phyloP scores from a whole-genome alignment of 2,113 vertebrate species.

The Pelobates fuscus region DNA sequence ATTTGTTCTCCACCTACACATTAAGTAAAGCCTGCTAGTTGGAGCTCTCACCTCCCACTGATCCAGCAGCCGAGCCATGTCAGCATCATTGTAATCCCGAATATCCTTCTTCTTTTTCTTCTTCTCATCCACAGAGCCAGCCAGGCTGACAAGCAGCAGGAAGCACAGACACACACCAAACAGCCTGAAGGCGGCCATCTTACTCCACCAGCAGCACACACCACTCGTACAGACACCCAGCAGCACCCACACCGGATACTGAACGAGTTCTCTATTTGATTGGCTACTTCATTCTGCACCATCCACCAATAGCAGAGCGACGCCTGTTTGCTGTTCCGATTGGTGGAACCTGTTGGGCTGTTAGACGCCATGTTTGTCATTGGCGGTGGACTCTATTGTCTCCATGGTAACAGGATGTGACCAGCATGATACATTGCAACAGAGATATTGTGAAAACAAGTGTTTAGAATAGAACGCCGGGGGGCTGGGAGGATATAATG shows the following conservation, averaged over 20 bases:
- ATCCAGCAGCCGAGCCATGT: constrained; percentile 93
- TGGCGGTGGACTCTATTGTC: neutral
- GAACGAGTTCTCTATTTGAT: neutral
- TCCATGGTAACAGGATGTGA: constrained; percentile 7
- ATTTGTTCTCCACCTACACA: too few species aligned
- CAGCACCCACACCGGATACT: neutral
- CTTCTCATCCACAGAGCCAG: constrained; percentile 42
- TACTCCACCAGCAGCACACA: neutral
- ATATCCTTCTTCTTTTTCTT: constrained; percentile 88
- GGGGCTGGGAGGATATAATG: too few species aligned
- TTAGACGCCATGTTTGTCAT: constrained; percentile 7
- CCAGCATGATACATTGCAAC: too few species aligned
- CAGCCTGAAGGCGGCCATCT: constrained; percentile 61
- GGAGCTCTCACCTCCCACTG: constrained; percentile 86
- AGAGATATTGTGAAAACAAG: too few species aligned
- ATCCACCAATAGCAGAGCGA: neutral
- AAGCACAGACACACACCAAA: constrained; percentile 23
- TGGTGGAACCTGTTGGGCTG: neutral
- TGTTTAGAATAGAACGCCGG: too few species aligned
- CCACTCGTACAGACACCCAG: neutral
- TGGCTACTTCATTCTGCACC: neutral
- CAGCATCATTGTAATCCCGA: constrained; percentile 93
- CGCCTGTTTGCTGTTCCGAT: constrained; percentile 2
- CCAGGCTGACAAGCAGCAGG: constrained; percentile 58
- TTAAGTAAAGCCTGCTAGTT: too few species aligned